Evolutionary conservation across 1,140 invertebrate genomes (phyloP).

Genomic region (Cephus cinctus): DNA sequence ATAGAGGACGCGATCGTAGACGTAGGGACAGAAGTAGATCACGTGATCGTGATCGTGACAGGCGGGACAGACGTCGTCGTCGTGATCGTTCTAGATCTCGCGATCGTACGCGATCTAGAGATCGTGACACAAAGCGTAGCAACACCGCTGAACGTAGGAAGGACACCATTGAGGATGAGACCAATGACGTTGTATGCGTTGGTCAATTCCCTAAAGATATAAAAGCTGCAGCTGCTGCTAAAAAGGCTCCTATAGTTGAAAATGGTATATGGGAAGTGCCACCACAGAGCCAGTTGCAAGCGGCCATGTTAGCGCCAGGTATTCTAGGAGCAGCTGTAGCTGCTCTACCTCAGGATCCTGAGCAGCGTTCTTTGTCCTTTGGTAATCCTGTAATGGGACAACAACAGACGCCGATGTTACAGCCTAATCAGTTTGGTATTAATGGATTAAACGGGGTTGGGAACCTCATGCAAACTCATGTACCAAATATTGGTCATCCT

Average conservation of each 20-base stretch:
- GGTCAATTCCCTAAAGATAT: constrained; percentile 48
- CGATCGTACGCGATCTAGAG: constrained; percentile 45
- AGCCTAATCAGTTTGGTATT: constrained; percentile 37
- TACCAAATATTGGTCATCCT: constrained; percentile 26
- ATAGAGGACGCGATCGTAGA: constrained; percentile 35
- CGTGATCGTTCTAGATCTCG: constrained; percentile 34
- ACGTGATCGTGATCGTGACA: constrained; percentile 40
- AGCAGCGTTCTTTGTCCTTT: constrained; percentile 22
- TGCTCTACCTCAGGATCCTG: constrained; percentile 34
- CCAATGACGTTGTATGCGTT: constrained; percentile 46
- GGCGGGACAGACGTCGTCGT: constrained; percentile 29
- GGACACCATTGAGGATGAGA: constrained; percentile 45
- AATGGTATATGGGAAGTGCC: constrained; percentile 54
- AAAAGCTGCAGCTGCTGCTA: constrained; percentile 15
- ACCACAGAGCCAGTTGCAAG: constrained; percentile 48
- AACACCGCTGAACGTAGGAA: constrained; percentile 34
- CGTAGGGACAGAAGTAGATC: constrained; percentile 49
- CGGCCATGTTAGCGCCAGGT: constrained; percentile 43
- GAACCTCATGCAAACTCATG: constrained; percentile 29
- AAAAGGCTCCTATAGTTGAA: constrained; percentile 25
- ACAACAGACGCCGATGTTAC: constrained; percentile 25
- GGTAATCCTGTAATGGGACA: constrained; percentile 21
- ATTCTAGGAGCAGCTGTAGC: constrained; percentile 43
- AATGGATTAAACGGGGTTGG: constrained; percentile 46
- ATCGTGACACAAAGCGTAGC: constrained; percentile 46